Base-by-base conservation (phyloP, 2,888 invertebrate genomes). In the Tetragnatha montana region DNA sequence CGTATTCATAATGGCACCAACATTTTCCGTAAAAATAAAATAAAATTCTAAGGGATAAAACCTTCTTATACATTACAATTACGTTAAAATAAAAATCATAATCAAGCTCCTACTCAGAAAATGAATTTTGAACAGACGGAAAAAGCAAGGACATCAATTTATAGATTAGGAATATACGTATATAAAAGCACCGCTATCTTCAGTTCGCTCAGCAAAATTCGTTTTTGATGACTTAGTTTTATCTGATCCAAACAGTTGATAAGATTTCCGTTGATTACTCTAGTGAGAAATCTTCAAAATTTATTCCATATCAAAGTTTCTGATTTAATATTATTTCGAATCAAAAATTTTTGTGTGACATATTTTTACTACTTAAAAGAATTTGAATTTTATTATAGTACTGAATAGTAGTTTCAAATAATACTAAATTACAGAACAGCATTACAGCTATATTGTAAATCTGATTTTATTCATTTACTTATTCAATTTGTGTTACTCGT, bases 161-260 rank as follows among this genome's bases (percentile, higher is more conserved):
- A 60, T 60, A 60, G 60, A 60, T 60, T 60, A 60, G 35, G 35
- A 35, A 35, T 35, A 35, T 35, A n/a, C 60, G 60, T 14, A 60
- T 60, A 17, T 60, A 60, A 12, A 60, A 17, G 14, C 12, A 60
- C 10, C 60, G 60, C 60, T 60, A 60, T 60, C 60, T 6, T 60
- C 60, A 17, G 60, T 60, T 35, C 60, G 60, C 60, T 60, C 60
- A 60, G 60, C 60, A 17, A 60, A 60, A 60, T 60, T 60, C 60
- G 60, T 60, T 60, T 60, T 60, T 60, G 60, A 60, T 60, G 60
- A 60, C 60, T 60, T 60, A 60, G 60, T 60, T 60, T 60, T 60
- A 60, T 60, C 60, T 60, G 60, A 60, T 60, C 10, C 60, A 60
- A 60, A 60, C 60, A 60, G 14, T 60, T 60, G 60, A 60, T 60